Conservation (phyloP, 2,113 vertebrate genomes). For the Oriolus oriolus region DNA sequence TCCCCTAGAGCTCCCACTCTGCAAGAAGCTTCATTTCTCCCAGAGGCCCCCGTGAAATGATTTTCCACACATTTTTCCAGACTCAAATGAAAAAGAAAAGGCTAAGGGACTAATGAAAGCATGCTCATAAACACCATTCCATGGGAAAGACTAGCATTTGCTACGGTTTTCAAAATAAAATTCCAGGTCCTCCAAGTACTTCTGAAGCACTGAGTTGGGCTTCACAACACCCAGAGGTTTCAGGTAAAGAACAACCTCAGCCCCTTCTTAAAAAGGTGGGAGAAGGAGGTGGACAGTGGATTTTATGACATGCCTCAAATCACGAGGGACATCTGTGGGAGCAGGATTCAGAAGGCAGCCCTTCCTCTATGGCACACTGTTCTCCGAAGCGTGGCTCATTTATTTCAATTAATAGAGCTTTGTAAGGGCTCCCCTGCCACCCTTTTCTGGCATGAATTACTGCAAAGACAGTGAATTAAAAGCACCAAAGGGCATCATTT, state of each 20-base stretch:
- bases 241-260: neutral
- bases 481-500: conserved; percentile 18
- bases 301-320: conserved; percentile 29
- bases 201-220: neutral
- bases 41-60: neutral
- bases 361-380: neutral
- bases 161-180: conserved; percentile 10
- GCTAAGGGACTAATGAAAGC: conserved; percentile 11
- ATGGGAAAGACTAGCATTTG: neutral
- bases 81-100: neutral
- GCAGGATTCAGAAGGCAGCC: conserved; percentile 22
- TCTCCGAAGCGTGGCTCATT: conserved; percentile 30
- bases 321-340: neutral
- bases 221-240: neutral
- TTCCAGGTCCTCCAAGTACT: neutral
- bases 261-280: conserved; percentile 9
- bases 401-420: conserved; percentile 54
- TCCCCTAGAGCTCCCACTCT: neutral
- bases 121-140: conserved; percentile 6
- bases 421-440: conserved; percentile 34
- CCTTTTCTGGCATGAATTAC: neutral
- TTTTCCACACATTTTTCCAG: conserved; percentile 39
- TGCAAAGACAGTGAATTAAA: conserved; percentile 49
- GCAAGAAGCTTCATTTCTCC: conserved; percentile 10
- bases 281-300: conserved; percentile 22